Percentiles rank a stretch among this genome's conserved stretches.
Conservation (phyloP, 2,113 vertebrate genomes). For the Gopherus flavomarginatus region DNA sequence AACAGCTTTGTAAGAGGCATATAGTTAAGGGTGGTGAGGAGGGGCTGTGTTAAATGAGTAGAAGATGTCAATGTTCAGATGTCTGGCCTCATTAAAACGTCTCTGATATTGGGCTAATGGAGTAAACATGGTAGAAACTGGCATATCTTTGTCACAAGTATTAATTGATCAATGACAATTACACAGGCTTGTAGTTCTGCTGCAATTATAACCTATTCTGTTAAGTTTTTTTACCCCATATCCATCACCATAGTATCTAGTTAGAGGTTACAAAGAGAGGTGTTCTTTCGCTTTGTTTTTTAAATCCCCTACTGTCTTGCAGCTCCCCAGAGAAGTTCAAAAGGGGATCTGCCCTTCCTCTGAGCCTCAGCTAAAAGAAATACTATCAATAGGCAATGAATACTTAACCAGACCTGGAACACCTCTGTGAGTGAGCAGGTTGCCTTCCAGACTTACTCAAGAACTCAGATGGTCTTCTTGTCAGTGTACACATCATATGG, state of each 20-base stretch:
- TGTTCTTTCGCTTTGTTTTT: background rate
- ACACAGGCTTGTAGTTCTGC: background rate
- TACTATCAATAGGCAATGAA: background rate
- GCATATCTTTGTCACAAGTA: background rate
- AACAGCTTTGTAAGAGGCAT: background rate
- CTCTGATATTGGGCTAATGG: background rate
- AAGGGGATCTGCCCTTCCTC: background rate
- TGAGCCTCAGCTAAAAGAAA: background rate
- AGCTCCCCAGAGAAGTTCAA: background rate
- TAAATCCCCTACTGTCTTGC: background rate
- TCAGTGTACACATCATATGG: fast-evolving
- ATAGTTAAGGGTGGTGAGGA: background rate
- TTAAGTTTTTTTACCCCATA: background rate
- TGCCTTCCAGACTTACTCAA: background rate
- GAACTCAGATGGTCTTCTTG: background rate
- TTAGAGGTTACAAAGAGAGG: background rate
- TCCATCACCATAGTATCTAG: background rate
- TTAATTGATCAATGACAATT: background rate
- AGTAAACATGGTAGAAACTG: fast-evolving
- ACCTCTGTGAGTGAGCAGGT: background rate
- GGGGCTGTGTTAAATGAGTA: background rate
- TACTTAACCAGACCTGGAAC: background rate
- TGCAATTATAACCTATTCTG: background rate
- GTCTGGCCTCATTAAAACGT: background rate
- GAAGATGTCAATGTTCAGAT: background rate